Evolutionary conservation across 2,113 vertebrate species (phyloP).

Genomic region (Percopsis transmontana): DNA sequence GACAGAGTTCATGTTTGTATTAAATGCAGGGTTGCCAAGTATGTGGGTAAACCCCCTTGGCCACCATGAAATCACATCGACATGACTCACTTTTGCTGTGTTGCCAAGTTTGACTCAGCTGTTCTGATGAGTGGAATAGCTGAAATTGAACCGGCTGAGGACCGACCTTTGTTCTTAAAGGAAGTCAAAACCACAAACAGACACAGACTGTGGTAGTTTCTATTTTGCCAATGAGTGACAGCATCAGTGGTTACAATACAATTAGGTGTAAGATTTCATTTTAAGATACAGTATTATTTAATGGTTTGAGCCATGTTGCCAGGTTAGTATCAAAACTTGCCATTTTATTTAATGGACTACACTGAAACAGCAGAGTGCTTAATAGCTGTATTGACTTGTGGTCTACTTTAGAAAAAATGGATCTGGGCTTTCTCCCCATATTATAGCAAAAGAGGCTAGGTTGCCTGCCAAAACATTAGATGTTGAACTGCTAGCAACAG

Average conservation of each 20-base stretch:
- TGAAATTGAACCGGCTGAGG: conserved; percentile 1
- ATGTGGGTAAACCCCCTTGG: conserved; percentile 11
- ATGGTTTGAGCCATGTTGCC: neutral
- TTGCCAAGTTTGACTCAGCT: conserved; percentile 42
- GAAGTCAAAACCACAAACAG: no score
- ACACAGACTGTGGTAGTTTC: neutral
- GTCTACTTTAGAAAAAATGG: conserved; percentile 1
- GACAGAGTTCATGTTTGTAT: conserved; percentile 31
- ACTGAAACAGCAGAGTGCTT: neutral
- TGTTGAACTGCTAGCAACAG: no score
- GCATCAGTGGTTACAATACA: no score
- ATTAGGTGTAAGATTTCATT: no score
- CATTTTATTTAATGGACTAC: neutral
- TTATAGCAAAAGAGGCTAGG: neutral
- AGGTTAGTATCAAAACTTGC: neutral
- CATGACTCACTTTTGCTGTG: conserved; percentile 7
- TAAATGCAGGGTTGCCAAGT: conserved; percentile 15
- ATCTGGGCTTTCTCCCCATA: conserved; percentile 8
- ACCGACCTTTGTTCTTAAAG: no score
- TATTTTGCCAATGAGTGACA: neutral
- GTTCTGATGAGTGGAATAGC: conserved; percentile 2
- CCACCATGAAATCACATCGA: conserved; percentile 15
- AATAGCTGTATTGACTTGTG: conserved; percentile 9
- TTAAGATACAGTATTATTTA: neutral
- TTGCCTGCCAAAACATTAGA: neutral